phyloP scores from a whole-genome alignment of 2,888 invertebrate genomes.

The Belgica antarctica region DNA sequence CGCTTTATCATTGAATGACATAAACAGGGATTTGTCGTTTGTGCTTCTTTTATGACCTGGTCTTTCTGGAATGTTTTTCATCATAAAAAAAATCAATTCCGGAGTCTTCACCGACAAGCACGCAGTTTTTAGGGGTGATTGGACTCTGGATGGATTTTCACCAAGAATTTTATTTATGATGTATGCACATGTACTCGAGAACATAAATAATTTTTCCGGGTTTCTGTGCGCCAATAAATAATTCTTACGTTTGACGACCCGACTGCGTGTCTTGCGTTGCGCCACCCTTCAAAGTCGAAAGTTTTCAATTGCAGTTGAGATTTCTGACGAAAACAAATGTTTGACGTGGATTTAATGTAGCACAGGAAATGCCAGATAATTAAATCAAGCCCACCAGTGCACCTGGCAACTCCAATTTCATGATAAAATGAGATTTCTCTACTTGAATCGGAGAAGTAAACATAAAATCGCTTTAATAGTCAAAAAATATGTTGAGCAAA shows the following conservation, averaged over 20 bases:
- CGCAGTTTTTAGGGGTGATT: slow-evolving; percentile 30
- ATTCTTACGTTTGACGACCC: background rate
- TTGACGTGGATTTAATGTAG: slow-evolving; percentile 1
- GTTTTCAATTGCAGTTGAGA: background rate
- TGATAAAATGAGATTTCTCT: background rate
- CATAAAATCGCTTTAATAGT: slow-evolving; percentile 42
- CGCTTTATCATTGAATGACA: slow-evolving; percentile 18
- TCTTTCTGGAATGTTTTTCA: background rate
- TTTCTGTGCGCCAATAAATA: background rate
- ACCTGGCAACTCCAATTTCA: slow-evolving; percentile 27
- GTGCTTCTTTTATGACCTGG: background rate
- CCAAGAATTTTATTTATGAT: slow-evolving; percentile 35
- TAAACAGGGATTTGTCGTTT: background rate
- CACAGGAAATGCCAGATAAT: slow-evolving; percentile 5
- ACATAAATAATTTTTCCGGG: background rate
- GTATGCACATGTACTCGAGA: slow-evolving; percentile 23
- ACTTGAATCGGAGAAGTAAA: slow-evolving; percentile 17
- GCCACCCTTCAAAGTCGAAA: background rate
- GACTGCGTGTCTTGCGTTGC: background rate
- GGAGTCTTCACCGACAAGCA: no score
- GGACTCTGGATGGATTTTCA: slow-evolving; percentile 24
- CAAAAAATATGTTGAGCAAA: slow-evolving; percentile 43
- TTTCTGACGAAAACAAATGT: background rate
- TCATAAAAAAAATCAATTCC: slow-evolving; percentile 7
- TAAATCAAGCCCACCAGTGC: background rate